Conservation (phyloP, 2,888 invertebrate genomes). For the Dendrolimus houi region DNA sequence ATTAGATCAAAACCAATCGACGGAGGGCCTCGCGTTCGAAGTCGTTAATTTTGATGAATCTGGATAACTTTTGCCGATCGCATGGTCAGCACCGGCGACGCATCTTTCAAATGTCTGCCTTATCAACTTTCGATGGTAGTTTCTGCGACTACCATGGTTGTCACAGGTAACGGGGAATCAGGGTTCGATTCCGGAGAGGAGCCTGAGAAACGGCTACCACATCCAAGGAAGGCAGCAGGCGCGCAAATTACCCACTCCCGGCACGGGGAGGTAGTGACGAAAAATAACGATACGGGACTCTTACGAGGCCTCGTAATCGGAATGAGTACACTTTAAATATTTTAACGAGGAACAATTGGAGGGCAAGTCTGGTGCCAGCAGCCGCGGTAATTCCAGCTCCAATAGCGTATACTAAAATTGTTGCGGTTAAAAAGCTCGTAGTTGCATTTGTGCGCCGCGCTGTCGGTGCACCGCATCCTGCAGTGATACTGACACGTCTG, state of each 20-base stretch:
- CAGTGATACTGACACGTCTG: constrained; percentile 39
- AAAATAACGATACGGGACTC: constrained; percentile 80
- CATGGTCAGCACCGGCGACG: constrained; percentile 75
- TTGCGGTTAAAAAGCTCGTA: constrained; percentile 81
- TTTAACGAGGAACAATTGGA: constrained; percentile 79
- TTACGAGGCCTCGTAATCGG: constrained; percentile 73
- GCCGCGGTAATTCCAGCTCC: constrained; percentile 84
- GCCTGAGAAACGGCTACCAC: no score
- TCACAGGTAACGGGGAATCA: constrained; percentile 85
- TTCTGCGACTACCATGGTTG: constrained; percentile 80
- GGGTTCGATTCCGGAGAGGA: constrained; percentile 81
- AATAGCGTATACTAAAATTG: constrained; percentile 83
- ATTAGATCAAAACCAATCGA: constrained; percentile 54
- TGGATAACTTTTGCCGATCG: constrained; percentile 75
- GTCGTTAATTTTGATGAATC: constrained; percentile 61
- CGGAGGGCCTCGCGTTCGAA: constrained; percentile 41
- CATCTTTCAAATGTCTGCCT: constrained; percentile 81
- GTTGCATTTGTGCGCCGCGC: constrained; percentile 68
- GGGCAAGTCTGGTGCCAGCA: constrained; percentile 82
- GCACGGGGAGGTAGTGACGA: constrained; percentile 76
- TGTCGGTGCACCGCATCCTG: constrained; percentile 59
- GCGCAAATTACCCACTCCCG: no score
- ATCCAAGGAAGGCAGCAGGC: no score
- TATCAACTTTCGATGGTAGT: constrained; percentile 82
- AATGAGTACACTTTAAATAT: constrained; percentile 74